These are phyloP conservation scores for Sminthurides bifidus DNA, from an alignment of 1,140 invertebrate species.

Conservation along the genomic window DNA sequence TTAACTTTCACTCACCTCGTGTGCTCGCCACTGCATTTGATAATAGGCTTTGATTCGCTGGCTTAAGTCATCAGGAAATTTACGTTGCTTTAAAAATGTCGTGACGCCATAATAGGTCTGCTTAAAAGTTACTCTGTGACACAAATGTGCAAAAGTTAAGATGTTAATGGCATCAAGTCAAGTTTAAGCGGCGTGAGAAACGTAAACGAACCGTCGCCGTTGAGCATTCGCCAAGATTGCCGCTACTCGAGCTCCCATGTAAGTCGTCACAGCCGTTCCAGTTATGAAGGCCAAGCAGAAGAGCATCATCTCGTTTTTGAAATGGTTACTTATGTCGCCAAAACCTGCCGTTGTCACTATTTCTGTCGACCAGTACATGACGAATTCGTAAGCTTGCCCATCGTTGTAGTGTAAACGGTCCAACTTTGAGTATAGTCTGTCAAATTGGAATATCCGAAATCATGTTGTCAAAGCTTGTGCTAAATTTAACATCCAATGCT, in stretches of 20 bases:
- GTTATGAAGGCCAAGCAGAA: conserved; percentile 8
- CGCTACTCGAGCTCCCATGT: conserved; percentile 18
- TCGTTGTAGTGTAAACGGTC: neutral
- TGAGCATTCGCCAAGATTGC: conserved; percentile 23
- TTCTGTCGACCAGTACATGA: conserved; percentile 21
- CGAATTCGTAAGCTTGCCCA: conserved; percentile 8
- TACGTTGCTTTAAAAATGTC: conserved; percentile 19
- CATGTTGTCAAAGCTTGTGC: neutral
- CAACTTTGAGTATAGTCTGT: neutral
- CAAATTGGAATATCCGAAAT: neutral
- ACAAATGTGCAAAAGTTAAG: neutral
- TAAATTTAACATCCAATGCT: neutral
- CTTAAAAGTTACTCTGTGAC: conserved; percentile 20
- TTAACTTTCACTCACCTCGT: neutral
- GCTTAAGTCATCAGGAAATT: conserved; percentile 11
- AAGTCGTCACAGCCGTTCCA: conserved; percentile 7
- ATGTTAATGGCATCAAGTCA: too few species aligned
- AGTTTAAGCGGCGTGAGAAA: too few species aligned
- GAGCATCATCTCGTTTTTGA: conserved; percentile 10
- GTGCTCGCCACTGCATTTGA: conserved; percentile 20
- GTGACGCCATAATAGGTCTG: conserved; percentile 21
- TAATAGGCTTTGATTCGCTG: conserved; percentile 20
- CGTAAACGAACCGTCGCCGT: conserved; percentile 14
- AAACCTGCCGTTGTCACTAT: conserved; percentile 15
- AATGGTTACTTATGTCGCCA: conserved; percentile 16